Evolutionary conservation across 2,797 vertebrate genomes (phyloP).

Genomic region (Oreochromis grahami): DNA sequence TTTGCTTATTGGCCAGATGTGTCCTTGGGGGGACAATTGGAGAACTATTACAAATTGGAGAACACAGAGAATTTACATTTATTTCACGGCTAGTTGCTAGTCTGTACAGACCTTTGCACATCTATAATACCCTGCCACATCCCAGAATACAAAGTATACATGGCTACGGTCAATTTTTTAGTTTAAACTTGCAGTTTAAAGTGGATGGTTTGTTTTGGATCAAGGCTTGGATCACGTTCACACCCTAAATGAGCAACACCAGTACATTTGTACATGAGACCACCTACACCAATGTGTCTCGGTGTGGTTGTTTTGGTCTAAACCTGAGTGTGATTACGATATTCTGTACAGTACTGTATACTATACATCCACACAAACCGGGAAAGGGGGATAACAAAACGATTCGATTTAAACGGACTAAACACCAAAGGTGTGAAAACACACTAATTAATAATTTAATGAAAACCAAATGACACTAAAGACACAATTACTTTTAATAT

Average conservation of each 20-base stretch:
- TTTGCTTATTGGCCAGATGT: not conserved
- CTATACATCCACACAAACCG: not conserved
- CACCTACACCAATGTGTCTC: not conserved
- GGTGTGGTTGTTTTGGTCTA: not conserved
- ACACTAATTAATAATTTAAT: not conserved
- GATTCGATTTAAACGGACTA: accelerated
- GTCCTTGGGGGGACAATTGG: not conserved
- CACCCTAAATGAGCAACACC: not conserved
- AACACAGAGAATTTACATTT: not conserved
- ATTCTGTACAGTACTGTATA: not conserved
- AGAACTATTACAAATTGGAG: not conserved
- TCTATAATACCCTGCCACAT: not conserved
- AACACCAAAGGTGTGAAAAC: not conserved
- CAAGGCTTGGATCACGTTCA: not conserved
- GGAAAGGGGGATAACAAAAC: accelerated
- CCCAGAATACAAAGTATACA: not conserved
- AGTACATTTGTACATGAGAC: not conserved
- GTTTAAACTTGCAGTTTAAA: not conserved
- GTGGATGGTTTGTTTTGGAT: not conserved
- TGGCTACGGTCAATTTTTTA: accelerated
- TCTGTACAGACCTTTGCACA: not conserved
- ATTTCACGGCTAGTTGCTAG: not conserved
- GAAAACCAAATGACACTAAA: not conserved
- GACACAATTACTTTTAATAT: not conserved
- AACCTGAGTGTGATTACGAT: not conserved